Conservation (phyloP, 2,797 vertebrate species). For the Pterois miles region DNA sequence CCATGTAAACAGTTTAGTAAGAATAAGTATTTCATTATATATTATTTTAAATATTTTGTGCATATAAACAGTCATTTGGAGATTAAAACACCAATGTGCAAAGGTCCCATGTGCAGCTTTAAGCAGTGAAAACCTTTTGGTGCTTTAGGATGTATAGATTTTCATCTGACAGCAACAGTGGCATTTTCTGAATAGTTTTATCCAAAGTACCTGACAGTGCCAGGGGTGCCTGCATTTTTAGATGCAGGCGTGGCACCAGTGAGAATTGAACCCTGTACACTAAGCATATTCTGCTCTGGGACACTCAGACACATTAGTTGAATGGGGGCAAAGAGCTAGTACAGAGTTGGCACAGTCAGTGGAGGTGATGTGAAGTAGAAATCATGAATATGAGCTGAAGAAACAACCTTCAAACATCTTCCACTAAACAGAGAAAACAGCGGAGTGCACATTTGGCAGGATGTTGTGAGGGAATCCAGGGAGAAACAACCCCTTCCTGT, state of each 20-base stretch:
- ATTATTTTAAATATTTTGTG: neutral
- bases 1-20: too few relatives aligned
- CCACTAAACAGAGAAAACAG: neutral
- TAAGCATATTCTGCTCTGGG: constrained; percentile 1
- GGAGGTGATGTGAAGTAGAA: constrained; percentile 1
- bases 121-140: neutral
- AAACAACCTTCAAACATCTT: constrained; percentile 48
- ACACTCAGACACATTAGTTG: constrained; percentile 24
- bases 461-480: constrained; percentile 17
- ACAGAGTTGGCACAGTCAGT: neutral
- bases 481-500: constrained; percentile 14
- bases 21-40: too few relatives aligned
- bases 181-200: neutral
- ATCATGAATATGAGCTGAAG: constrained; percentile 14
- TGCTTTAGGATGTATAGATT: neutral
- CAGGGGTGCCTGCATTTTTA: constrained; percentile 3
- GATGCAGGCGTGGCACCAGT: neutral
- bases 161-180: neutral
- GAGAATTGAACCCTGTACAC: constrained; percentile 10
- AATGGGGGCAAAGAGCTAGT: constrained; percentile 5
- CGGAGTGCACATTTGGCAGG: neutral
- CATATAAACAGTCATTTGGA: neutral
- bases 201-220: neutral
- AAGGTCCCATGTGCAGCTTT: neutral
- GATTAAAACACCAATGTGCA: neutral